A percentile compares a stretch with the other conserved stretches of the same genome.
Conservation (phyloP, 2,888 invertebrate species). For the Lepidocyrtoides sp. region DNA sequence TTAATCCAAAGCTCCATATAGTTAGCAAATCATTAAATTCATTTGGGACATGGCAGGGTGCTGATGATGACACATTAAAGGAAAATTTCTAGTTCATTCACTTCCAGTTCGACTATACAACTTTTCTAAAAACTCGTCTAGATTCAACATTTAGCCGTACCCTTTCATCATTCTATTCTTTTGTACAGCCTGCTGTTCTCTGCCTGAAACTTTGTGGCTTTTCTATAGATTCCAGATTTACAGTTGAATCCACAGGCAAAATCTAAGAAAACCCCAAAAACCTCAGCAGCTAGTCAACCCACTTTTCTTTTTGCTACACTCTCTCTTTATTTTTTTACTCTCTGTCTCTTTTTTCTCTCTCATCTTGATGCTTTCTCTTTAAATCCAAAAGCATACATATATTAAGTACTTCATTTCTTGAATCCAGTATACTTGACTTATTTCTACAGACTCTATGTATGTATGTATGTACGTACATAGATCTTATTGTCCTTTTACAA, state of each 20-base stretch:
- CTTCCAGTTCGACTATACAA: background rate
- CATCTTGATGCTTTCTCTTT: background rate
- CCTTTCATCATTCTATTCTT: background rate
- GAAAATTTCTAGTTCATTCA: too few species aligned
- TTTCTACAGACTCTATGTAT: too few species aligned
- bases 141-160: background rate
- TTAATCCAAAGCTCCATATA: too few species aligned
- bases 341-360: background rate
- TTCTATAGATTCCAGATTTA: too few species aligned
- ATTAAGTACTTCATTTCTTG: background rate
- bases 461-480: too few species aligned
- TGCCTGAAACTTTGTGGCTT: background rate
- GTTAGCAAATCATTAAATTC: too few species aligned
- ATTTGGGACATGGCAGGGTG: too few species aligned
- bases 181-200: conserved; percentile 24
- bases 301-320: background rate
- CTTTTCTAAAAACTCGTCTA: background rate
- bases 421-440: too few species aligned
- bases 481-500: too few species aligned
- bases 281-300: background rate
- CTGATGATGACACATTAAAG: too few species aligned
- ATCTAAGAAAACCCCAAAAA: background rate
- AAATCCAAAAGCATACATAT: too few species aligned
- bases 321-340: background rate
- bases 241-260: background rate